Base-by-base conservation (phyloP, 2,113 vertebrate species). In the Esox niger region DNA sequence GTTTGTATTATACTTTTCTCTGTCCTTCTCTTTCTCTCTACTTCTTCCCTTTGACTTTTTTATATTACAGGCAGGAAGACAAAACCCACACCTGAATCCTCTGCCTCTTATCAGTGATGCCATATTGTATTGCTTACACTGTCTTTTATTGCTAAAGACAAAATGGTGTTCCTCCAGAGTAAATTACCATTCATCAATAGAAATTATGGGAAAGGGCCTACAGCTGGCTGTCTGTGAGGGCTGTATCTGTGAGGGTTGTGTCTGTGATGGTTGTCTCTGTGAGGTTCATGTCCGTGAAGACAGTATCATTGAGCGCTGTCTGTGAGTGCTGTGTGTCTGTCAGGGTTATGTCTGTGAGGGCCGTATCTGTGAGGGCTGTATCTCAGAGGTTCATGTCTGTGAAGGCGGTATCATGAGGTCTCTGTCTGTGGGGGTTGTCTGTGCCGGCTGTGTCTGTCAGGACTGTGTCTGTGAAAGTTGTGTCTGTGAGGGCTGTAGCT, bases 181-280 rank as follows among this genome's bases (percentile, higher is more conserved):
- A 74, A 66, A 86, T 87, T 84, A 84, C 83, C 75, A 77, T 77
- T 84, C 78, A 85, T 87, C 86, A 84, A 79, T 86, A 81, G 76
- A 84, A 76, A 81, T 88, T 87, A 84, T 86, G 68, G 81, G 71
- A 47, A 69, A 30, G 69, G 73, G 65, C 73, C 64, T 66, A 62
- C 70, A 64, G 69, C 38, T 49, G 35, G 11, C 43, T 35, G 43
- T n/a, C n/a, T n/a, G n/a, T n/a, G n/a, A n/a, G n/a, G n/a, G n/a
- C n/a, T 66, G 46, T 56, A 26, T 62, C 20, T 30, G 2, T 74
- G 64, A 73, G 66, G 56, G 63, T 8, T 30, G 17, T 21, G 21
- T 23, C n/a, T 63, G 11, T 54, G 43, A 61, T 31, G 46, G 25
- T 62, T 30, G 17, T 21, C n/a, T 23, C n/a, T 63, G 11, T 54